Base-by-base conservation (phyloP, 2,888 invertebrate species). In the Endomychus coccineus region DNA sequence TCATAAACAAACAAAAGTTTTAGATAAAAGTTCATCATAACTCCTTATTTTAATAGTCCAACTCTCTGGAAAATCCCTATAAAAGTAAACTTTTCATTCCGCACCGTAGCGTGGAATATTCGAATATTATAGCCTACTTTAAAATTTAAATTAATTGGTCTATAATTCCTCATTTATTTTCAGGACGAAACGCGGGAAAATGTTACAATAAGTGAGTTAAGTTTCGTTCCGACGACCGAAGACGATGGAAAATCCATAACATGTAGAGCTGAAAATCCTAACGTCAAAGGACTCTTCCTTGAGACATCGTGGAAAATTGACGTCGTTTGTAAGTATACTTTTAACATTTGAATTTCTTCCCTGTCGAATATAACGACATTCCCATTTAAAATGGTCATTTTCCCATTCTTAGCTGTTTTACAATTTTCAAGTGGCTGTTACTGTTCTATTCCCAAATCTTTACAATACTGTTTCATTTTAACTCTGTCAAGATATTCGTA, bases 181-280 rank as follows among this genome's bases (percentile, higher is more conserved):
- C 72, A 86, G 86, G 84, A 84, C 68, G 84, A 85, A 61, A 74
- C 80, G 45, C 75, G 79, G 19, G 84, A 84, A 59, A 89, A 89
- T 67, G 73, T 83, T 53, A 89, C 89, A 46, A 76, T 83, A 59
- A 89, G 89, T 60, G 83, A 83, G 65, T 74, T 91, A 69, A 85
- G 82, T 67, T 89, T 90, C 71, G 83, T 84, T 56, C 90, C 90
- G 38, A 83, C 85, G 39, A 79, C 86, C 50, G 88, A 88, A 60
- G 90, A 91, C 69, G 86, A 90, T 70, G 87, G 86, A 53, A 88
- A 88, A 71, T 76, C 80, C 54, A 80, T 91, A 71, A 84, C 83
- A 42, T 91, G 91, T 69, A 77, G 88, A 57, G 86, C 89, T 6
- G 89, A 90, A 71, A 91, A 91, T 74, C 88, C 89, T 44, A 86